Base-by-base conservation (phyloP, 2,113 vertebrate genomes). In the Bungarus multicinctus region DNA sequence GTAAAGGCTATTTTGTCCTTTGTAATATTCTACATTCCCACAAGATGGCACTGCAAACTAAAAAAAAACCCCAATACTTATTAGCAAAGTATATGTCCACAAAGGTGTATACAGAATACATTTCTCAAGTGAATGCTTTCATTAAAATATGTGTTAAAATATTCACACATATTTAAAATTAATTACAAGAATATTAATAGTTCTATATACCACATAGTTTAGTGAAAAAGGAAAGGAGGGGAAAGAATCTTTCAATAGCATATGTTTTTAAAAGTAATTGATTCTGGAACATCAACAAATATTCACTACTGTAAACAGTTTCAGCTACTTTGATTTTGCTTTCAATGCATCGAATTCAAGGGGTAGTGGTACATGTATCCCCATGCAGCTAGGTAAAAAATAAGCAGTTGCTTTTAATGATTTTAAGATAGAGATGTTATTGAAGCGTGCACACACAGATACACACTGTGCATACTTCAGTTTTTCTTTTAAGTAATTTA, bases 1-100 rank as follows among this genome's bases (percentile, higher is more conserved):
- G 43, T 43, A 39, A 86, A 86, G 10, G 1, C 3, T 52, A 43
- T 93, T 90, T 11, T 45, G 12, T 1, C 60, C 14, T 34, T 64
- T 96, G 96, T 85, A 93, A 43, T 94, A 53, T 39, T 85, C n/a
- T 1, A 74, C 25, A 91, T 27, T 2, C 45, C 93, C 97, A 94
- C 97, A 91, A 2, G 96, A 94, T 96, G 98, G 92, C 93, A 94
- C 94, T 94, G 94, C 90, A 93, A 86, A 57, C 8, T 92, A 88
- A 95, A 57, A n/a, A 96, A 96, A 90, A n/a, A n/a, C n/a, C 2
- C 7, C 39, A 34, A 0, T 25, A 14, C 16, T 27, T 74, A 16
- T n/a, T 20, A 30, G 47, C 27, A 23, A 1, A 3, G 12, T 22
- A 69, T 14, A 47, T 2, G 3, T 52, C 50, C 30, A 14, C 12